These are phyloP conservation scores for Hormaphis cornu DNA, from an alignment of 1,140 invertebrate genomes.

Conservation along the genomic window DNA sequence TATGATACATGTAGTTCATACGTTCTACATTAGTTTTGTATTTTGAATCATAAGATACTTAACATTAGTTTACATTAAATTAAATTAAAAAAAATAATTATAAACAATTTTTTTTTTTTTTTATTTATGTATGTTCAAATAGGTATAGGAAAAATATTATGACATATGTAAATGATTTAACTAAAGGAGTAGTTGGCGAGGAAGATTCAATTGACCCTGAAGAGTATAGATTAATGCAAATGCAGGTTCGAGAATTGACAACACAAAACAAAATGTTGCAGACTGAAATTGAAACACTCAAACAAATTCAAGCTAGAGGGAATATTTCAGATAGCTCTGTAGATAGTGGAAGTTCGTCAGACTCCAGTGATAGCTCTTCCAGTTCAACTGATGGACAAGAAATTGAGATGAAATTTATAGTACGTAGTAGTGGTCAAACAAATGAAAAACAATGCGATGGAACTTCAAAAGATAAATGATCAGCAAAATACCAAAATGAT, in stretches of 20 bases:
- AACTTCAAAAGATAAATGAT: neutral
- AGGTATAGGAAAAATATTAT: slow-evolving; percentile 11
- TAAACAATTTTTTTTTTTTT: too few species aligned
- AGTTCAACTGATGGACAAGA: slow-evolving; percentile 22
- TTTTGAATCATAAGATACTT: too few species aligned
- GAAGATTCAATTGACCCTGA: slow-evolving; percentile 18
- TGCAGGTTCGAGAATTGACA: slow-evolving; percentile 35
- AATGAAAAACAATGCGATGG: neutral
- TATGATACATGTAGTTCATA: too few species aligned
- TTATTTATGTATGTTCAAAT: neutral
- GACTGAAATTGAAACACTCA: slow-evolving; percentile 36
- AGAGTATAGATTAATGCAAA: slow-evolving; percentile 33
- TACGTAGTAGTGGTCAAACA: slow-evolving; percentile 12
- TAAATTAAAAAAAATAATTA: neutral
- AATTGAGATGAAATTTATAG: slow-evolving; percentile 20
- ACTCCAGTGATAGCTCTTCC: slow-evolving; percentile 24
- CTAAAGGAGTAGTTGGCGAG: neutral
- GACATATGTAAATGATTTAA: neutral
- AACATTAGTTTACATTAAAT: slow-evolving; percentile 37
- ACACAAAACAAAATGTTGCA: slow-evolving; percentile 36
- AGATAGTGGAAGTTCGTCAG: slow-evolving; percentile 37
- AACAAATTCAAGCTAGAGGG: slow-evolving; percentile 12
- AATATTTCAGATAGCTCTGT: slow-evolving; percentile 33
- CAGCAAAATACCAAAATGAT: slow-evolving; percentile 4
- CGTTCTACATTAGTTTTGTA: too few species aligned